phyloP scores from a whole-genome alignment of 23 tunicate genomes.

The Halocynthia roretzi region DNA sequence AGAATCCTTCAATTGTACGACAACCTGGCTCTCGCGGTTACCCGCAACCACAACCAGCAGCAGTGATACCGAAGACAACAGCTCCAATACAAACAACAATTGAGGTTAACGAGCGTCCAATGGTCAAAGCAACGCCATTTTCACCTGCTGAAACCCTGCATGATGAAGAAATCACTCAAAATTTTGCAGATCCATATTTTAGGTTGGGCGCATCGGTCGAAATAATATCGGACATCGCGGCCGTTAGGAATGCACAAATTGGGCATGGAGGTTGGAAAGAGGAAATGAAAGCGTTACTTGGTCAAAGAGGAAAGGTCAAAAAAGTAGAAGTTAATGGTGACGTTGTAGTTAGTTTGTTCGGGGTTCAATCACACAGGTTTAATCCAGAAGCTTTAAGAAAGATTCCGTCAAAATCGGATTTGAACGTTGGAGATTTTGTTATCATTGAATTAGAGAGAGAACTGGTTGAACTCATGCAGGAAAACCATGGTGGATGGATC shows the following conservation, averaged over 20 bases:
- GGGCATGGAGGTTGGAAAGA: constrained; percentile 27
- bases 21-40: too few relatives aligned
- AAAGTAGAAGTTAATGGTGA: constrained; percentile 18
- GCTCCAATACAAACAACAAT: too few relatives aligned
- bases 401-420: constrained; percentile 12
- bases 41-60: too few relatives aligned
- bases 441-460: constrained; percentile 1
- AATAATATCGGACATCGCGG: constrained; percentile 18
- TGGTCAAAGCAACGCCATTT: too few relatives aligned
- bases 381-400: constrained; percentile 9
- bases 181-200: constrained; percentile 18
- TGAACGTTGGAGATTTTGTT: constrained; percentile 21
- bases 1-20: too few relatives aligned
- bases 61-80: too few relatives aligned
- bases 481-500: constrained; percentile 16
- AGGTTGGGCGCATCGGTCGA: constrained; percentile 7
- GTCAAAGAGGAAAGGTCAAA: neutral
- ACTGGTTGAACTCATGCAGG: constrained; percentile 10
- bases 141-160: too few relatives aligned
- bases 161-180: neutral
- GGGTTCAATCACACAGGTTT: constrained; percentile 12
- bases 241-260: constrained; percentile 23
- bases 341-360: constrained; percentile 8
- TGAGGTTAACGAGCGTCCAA: too few relatives aligned
- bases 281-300: neutral